phyloP scores from a whole-genome alignment of 2,888 invertebrate species.

The Heliconius ethilla region DNA sequence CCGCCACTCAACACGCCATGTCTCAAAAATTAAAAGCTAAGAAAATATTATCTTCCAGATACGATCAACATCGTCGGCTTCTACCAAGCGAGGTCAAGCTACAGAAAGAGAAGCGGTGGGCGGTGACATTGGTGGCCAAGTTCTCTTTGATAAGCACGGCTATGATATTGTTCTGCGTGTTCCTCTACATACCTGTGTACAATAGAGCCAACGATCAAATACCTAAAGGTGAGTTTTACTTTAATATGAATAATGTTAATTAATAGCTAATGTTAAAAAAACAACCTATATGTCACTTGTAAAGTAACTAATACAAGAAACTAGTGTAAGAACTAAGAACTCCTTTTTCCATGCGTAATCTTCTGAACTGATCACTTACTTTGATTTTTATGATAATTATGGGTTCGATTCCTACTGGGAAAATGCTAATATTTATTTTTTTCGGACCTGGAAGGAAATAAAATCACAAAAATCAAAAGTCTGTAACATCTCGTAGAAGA shows the following conservation, averaged over 20 bases:
- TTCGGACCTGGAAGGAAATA: not conserved
- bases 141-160: slow-evolving; percentile 71
- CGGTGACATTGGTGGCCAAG: slow-evolving; percentile 66
- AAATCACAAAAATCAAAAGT: too few relatives aligned
- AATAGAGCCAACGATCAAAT: slow-evolving; percentile 66
- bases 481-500: too few relatives aligned
- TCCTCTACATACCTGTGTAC: slow-evolving; percentile 76
- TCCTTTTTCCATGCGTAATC: too few relatives aligned
- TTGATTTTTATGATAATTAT: not conserved
- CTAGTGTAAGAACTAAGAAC: too few relatives aligned
- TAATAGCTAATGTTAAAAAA: too few relatives aligned
- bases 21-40: too few relatives aligned
- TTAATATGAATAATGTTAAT: too few relatives aligned
- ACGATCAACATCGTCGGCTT: slow-evolving; percentile 53
- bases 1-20: too few relatives aligned
- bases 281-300: too few relatives aligned
- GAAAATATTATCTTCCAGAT: slow-evolving; percentile 46
- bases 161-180: slow-evolving; percentile 72
- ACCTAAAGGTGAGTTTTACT: slow-evolving; percentile 49
- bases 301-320: too few relatives aligned
- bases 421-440: not conserved
- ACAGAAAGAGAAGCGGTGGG: slow-evolving; percentile 59
- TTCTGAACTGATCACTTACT: too few relatives aligned
- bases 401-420: not conserved
- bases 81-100: slow-evolving; percentile 51